Base-by-base conservation (phyloP, 1,140 invertebrate species). In the Drosophila kikkawai region DNA sequence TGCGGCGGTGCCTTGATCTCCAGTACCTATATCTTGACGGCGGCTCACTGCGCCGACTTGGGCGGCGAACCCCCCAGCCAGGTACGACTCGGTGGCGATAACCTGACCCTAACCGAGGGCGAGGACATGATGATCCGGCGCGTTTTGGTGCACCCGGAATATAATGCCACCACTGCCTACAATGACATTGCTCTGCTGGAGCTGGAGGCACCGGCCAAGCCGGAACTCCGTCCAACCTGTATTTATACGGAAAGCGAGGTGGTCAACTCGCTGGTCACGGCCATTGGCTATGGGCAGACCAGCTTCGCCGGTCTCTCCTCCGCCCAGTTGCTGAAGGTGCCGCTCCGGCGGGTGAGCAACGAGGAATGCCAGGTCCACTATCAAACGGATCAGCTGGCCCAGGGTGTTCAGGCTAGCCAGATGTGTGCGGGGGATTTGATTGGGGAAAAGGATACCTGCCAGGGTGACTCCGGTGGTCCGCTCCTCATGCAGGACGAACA, bases 391-490 rank as follows among this genome's bases (percentile, higher is more conserved):
- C 51, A 61, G 8, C 63, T 90, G 7, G 67, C 79, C 5, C 5
- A 75, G 0, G 93, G 94, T 5, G 70, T 94, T 3, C 88, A 79
- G n/a, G 7, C 2, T 8, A 75, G 59, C 9, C 94, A 95, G 70
- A 3, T 96, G 2, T 96, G 95, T 77, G 95, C 95, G 0, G 95
- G 95, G 7, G 86, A 94, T 45, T 80, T 92, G 57, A 83, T 92
- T n/a, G 93, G 94, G 0, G 93, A 93, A 2, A 94, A 94, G 53
- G 95, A 96, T 63, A 95, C 95, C 1, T 96, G 95, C 70, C 93
- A 96, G 94, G 96, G 97, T 19, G 96, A 97, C 80, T 97, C 96
- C 4, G 96, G 96, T 76, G 65, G 84, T 1, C 91, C 91, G 11
- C 48, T 92, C 2, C 53, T 92, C n/a, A 74, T 88, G 83, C 44